phyloP scores from a whole-genome alignment of 2,888 invertebrate species.

The Thera obeliscata region DNA sequence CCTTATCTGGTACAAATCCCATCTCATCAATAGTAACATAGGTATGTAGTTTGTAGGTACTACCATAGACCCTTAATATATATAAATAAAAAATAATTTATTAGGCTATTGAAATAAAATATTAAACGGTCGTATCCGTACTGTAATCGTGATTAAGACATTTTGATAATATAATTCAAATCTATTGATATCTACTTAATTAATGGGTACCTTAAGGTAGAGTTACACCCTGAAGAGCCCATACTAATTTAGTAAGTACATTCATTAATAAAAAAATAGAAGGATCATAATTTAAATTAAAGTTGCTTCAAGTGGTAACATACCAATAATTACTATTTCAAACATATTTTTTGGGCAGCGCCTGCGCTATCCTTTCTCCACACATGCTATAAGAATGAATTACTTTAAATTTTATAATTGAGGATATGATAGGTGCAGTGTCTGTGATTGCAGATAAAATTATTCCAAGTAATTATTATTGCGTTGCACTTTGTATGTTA shows the following conservation, averaged over 20 bases:
- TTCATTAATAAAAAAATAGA: constrained; percentile 10
- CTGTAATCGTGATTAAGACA: neutral
- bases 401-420: neutral
- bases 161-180: neutral
- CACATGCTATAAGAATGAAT: constrained; percentile 3
- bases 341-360: neutral
- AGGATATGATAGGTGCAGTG: neutral
- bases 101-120: neutral
- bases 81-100: neutral
- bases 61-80: neutral
- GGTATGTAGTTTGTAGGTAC: constrained; percentile 10
- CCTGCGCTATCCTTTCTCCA: constrained; percentile 6
- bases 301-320: constrained; percentile 16
- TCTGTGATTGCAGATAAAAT: neutral
- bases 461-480: neutral
- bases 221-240: constrained; percentile 4
- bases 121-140: neutral
- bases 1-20: constrained; percentile 52
- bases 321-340: constrained; percentile 1
- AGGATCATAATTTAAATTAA: constrained; percentile 6
- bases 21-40: constrained; percentile 37
- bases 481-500: neutral
- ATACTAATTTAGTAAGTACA: constrained; percentile 22
- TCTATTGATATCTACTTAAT: neutral
- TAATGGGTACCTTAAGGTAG: neutral